These are phyloP conservation scores for Melanostigma gelatinosum DNA, from an alignment of 2,113 vertebrate species.

Conservation along the genomic window DNA sequence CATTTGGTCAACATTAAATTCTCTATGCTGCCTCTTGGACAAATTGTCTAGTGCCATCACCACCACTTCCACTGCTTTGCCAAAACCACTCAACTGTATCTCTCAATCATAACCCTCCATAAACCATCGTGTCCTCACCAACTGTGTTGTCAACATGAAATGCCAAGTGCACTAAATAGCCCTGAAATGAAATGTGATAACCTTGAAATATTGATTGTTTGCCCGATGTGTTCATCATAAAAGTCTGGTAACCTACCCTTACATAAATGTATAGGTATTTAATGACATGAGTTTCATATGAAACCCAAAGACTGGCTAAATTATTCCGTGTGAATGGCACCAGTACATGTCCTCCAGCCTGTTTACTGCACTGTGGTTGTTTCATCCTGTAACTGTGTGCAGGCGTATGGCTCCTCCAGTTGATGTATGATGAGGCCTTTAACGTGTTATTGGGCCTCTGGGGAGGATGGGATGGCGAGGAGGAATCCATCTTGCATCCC, in stretches of 20 bases:
- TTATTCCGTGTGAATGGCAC: conserved; percentile 13
- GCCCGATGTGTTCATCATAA: conserved; percentile 8
- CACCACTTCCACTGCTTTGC: conserved; percentile 19
- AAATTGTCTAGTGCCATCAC: conserved; percentile 28
- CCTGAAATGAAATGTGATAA: conserved; percentile 14
- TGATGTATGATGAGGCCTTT: conserved; percentile 37
- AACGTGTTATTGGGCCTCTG: conserved; percentile 27
- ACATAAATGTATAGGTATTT: conserved; percentile 18
- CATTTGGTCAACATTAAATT: conserved; percentile 34
- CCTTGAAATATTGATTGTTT: conserved; percentile 44
- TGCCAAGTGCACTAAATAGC: conserved; percentile 29
- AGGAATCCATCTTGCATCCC: conserved; percentile 29
- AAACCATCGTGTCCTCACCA: conserved; percentile 49
- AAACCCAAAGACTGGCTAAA: conserved; percentile 16
- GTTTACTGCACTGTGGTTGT: conserved; percentile 40
- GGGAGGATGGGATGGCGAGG: conserved; percentile 7
- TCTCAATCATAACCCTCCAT: conserved; percentile 33
- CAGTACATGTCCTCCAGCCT: conserved; percentile 6
- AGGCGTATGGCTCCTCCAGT: conserved; percentile 2
- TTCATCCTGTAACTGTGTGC: conserved; percentile 41
- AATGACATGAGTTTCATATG: background rate
- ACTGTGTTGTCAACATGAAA: conserved; percentile 50
- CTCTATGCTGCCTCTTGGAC: background rate
- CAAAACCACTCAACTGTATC: conserved; percentile 42
- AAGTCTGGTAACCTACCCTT: background rate